phyloP scores from a whole-genome alignment of 2,113 vertebrate genomes.

The Phyllostomus discolor region DNA sequence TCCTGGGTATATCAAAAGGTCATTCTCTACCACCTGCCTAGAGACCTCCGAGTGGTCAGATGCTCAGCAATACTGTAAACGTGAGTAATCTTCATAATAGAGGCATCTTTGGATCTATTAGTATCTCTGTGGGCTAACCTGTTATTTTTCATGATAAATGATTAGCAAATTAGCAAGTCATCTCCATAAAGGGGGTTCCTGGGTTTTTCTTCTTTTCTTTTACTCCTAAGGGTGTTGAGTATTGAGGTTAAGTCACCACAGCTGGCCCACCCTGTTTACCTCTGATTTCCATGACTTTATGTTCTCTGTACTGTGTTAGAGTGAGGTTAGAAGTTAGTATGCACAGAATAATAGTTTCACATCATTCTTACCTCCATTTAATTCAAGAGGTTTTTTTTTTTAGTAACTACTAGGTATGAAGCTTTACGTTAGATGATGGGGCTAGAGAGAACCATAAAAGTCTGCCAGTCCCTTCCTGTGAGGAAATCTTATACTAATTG shows the following conservation, averaged over 20 bases:
- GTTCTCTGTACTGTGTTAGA: neutral
- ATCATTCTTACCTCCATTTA: neutral
- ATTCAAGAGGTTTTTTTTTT: neutral
- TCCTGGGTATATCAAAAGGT: constrained; percentile 66
- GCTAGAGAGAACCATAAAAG: neutral
- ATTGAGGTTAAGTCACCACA: neutral
- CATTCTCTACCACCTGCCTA: constrained; percentile 68
- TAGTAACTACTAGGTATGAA: neutral
- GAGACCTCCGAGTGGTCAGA: constrained; percentile 72
- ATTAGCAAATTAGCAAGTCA: neutral
- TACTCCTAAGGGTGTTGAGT: neutral
- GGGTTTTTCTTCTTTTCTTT: neutral
- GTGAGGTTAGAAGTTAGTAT: neutral
- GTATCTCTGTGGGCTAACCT: neutral
- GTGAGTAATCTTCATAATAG: constrained; percentile 70
- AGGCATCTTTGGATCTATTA: neutral
- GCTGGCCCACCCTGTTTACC: neutral
- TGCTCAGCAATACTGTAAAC: constrained; percentile 72
- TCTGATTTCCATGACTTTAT: neutral
- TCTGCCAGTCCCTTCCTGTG: neutral
- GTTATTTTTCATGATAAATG: neutral
- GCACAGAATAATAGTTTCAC: neutral
- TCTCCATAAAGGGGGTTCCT: neutral
- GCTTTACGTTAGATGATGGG: neutral
- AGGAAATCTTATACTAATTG: neutral